phyloP scores from a whole-genome alignment of 2,888 invertebrate species.

The Limnephilus rhombicus region DNA sequence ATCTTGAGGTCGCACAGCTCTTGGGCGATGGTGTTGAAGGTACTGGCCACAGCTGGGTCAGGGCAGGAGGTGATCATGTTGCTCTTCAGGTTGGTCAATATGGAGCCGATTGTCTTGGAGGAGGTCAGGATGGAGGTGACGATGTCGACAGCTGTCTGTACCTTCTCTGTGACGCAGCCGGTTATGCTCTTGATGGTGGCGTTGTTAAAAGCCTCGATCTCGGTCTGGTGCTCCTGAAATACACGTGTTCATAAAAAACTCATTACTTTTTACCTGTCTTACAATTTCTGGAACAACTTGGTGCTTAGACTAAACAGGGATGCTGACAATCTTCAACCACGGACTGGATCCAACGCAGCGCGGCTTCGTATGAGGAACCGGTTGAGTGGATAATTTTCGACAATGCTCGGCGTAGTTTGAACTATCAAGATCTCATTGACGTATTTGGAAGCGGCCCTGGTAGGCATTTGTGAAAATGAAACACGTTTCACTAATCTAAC shows the following conservation, averaged over 20 bases:
- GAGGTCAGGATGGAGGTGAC: background rate
- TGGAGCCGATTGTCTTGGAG: background rate
- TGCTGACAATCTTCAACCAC: background rate
- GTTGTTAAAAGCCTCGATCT: background rate
- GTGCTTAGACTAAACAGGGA: background rate
- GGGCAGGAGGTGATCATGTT: conserved; percentile 6
- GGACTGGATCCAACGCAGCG: too few relatives aligned
- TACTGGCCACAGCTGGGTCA: background rate
- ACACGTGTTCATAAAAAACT: background rate
- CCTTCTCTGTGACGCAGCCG: conserved; percentile 33
- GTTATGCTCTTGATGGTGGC: background rate
- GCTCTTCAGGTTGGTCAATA: background rate
- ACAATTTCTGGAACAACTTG: background rate
- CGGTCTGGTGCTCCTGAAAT: conserved; percentile 12
- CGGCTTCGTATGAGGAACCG: too few relatives aligned
- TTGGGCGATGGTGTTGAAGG: background rate
- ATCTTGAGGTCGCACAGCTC: background rate
- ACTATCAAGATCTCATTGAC: too few relatives aligned
- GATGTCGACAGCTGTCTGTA: background rate
- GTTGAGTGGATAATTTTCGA: too few relatives aligned
- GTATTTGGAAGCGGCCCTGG: background rate
- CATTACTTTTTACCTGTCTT: background rate
- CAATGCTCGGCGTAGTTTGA: too few relatives aligned
- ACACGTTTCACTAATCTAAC: background rate
- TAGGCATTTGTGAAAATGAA: too few relatives aligned